A percentile compares a stretch with the other conserved stretches of the same genome.
Evolutionary conservation across 2,797 vertebrate genomes (phyloP).

Genomic region (Liasis olivaceus): DNA sequence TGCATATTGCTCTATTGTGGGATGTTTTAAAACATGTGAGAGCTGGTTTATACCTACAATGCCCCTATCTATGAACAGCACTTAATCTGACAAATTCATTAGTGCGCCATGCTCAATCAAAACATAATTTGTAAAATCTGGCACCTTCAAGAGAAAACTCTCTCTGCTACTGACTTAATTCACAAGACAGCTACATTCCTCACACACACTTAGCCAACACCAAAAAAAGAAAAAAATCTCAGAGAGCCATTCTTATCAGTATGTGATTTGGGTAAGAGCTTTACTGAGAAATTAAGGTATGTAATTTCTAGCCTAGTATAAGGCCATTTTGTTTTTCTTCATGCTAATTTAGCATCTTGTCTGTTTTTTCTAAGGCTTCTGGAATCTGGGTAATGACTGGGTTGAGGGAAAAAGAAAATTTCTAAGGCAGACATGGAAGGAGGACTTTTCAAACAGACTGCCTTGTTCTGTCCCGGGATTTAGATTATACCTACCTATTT

Average conservation of each 20-base stretch:
- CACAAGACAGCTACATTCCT: background rate
- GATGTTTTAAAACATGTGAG: background rate
- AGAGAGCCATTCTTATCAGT: background rate
- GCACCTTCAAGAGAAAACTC: background rate
- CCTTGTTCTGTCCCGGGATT: background rate
- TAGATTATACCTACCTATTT: background rate
- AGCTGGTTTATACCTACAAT: background rate
- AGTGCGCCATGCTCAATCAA: background rate
- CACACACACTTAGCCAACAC: background rate
- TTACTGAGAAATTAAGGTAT: background rate
- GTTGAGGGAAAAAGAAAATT: background rate
- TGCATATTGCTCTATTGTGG: background rate
- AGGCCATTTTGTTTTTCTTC: background rate
- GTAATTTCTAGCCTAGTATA: background rate
- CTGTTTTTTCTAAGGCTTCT: background rate
- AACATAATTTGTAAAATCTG: background rate
- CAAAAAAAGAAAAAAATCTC: too few species aligned
- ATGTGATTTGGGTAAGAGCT: background rate
- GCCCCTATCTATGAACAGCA: background rate
- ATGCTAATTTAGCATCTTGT: background rate
- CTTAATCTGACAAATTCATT: background rate
- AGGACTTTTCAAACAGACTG: background rate
- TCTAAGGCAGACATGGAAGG: background rate
- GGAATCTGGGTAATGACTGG: background rate
- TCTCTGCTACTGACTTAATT: background rate